phyloP scores from a whole-genome alignment of 2,797 vertebrate species.

The Hydrolagus colliei region DNA sequence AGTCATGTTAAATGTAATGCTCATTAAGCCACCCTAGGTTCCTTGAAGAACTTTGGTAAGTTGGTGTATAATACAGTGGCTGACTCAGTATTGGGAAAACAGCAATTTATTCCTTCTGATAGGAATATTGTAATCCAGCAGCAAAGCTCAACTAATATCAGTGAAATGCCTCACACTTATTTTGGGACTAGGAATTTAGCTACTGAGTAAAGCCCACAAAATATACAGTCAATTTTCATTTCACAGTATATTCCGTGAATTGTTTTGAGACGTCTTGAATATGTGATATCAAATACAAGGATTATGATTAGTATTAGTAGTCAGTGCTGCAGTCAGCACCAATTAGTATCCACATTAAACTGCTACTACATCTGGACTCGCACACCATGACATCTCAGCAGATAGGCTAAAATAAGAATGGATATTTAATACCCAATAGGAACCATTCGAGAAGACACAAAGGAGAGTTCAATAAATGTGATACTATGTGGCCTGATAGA shows the following conservation, averaged over 20 bases:
- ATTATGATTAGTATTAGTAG: background rate
- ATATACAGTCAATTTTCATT: no score
- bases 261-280: no score
- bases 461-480: background rate
- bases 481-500: background rate
- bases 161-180: conserved; percentile 3
- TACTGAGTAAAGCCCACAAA: no score
- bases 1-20: background rate
- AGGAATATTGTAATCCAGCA: background rate
- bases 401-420: background rate
- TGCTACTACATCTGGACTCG: background rate
- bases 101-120: background rate
- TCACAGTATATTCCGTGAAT: no score
- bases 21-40: background rate
- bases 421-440: background rate
- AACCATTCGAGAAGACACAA: background rate
- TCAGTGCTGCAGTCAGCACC: background rate
- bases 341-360: background rate
- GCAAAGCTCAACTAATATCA: background rate
- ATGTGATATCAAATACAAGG: no score
- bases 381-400: background rate
- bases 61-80: background rate
- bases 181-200: background rate
- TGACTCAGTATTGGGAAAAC: background rate
- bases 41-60: background rate